Percentiles rank a stretch among this genome's conserved stretches.
Conservation (phyloP, 2,888 invertebrate genomes). For the Cerastis leucographa region DNA sequence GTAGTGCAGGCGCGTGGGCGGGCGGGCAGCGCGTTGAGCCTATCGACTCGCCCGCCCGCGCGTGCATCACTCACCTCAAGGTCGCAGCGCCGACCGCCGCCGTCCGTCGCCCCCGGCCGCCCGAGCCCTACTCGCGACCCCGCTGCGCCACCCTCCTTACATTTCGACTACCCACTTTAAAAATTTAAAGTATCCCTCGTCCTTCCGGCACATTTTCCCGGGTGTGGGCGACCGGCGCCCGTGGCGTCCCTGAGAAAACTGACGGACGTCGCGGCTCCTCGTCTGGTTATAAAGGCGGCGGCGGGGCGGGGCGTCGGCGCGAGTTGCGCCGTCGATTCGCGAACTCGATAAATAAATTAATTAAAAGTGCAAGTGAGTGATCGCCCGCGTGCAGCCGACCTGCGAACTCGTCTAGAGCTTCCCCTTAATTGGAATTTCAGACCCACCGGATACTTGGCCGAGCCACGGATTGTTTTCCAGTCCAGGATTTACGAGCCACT, state of each 20-base stretch:
- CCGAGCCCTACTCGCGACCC: slow-evolving; percentile 81
- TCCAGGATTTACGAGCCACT: slow-evolving; percentile 74
- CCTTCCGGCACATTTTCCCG: slow-evolving; percentile 81
- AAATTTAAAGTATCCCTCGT: slow-evolving; percentile 83
- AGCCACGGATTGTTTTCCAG: slow-evolving; percentile 79
- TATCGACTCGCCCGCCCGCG: slow-evolving; percentile 82
- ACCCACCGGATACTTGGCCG: slow-evolving; percentile 76
- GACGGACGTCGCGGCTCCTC: slow-evolving; percentile 85
- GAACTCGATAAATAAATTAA: slow-evolving; percentile 91
- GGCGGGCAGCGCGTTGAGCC: slow-evolving; percentile 76
- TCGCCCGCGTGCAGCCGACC: slow-evolving; percentile 86
- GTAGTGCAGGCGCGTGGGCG: slow-evolving; percentile 87
- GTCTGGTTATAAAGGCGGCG: slow-evolving; percentile 84
- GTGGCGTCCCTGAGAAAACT: slow-evolving; percentile 86
- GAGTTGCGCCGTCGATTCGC: slow-evolving; percentile 90
- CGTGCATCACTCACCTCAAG: slow-evolving; percentile 88
- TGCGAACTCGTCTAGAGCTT: slow-evolving; percentile 83
- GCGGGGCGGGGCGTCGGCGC: slow-evolving; percentile 87
- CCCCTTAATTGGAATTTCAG: slow-evolving; percentile 88
- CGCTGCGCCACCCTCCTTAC: slow-evolving; percentile 75
- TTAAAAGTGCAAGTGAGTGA: slow-evolving; percentile 91
- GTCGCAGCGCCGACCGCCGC: slow-evolving; percentile 73
- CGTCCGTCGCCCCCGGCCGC: slow-evolving; percentile 58
- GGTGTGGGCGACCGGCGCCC: slow-evolving; percentile 82
- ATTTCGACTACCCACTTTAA: slow-evolving; percentile 78